Evolutionary conservation across 2,888 invertebrate genomes (phyloP).

Genomic region (Shargacucullia verbasci): DNA sequence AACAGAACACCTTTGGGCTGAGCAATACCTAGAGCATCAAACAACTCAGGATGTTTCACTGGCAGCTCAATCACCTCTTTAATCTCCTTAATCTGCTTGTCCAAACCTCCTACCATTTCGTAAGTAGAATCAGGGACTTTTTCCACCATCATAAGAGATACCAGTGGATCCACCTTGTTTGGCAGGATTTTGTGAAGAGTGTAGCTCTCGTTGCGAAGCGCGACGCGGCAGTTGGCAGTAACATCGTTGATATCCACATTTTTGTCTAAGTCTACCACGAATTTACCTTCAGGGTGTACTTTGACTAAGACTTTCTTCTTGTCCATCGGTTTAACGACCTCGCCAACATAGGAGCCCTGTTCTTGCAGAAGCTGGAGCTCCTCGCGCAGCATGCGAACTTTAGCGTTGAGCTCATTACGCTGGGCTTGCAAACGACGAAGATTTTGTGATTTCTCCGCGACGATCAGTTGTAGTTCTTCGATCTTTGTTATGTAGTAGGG

Average conservation of each 20-base stretch:
- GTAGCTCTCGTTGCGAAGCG: constrained; percentile 99
- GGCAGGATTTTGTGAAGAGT: constrained; percentile 99
- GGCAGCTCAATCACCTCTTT: constrained; percentile 99
- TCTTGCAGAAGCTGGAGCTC: constrained; percentile 98
- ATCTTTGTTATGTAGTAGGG: constrained; percentile 99
- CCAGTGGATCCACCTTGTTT: constrained; percentile 99
- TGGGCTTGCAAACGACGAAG: constrained; percentile 98
- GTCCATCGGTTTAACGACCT: constrained; percentile 99
- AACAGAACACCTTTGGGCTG: constrained; percentile 99
- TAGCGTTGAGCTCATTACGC: constrained; percentile 99
- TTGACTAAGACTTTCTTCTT: constrained; percentile 99
- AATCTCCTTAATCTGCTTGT: constrained; percentile 99
- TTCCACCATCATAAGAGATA: constrained; percentile 99
- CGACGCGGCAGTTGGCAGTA: constrained; percentile 99
- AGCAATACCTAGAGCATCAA: constrained; percentile 99
- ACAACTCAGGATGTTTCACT: constrained; percentile 99
- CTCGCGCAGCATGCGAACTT: constrained; percentile 99
- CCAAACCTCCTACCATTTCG: constrained; percentile 99
- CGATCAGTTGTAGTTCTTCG: constrained; percentile 98
- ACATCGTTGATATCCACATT: constrained; percentile 99
- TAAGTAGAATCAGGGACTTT: constrained; percentile 99
- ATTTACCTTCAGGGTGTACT: constrained; percentile 99
- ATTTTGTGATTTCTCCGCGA: constrained; percentile 99
- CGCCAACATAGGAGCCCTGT: constrained; percentile 99
- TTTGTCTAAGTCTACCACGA: constrained; percentile 99